These are phyloP conservation scores for Alviniconcha strummeri DNA, from an alignment of 2,888 invertebrate genomes.

Conservation along the genomic window DNA sequence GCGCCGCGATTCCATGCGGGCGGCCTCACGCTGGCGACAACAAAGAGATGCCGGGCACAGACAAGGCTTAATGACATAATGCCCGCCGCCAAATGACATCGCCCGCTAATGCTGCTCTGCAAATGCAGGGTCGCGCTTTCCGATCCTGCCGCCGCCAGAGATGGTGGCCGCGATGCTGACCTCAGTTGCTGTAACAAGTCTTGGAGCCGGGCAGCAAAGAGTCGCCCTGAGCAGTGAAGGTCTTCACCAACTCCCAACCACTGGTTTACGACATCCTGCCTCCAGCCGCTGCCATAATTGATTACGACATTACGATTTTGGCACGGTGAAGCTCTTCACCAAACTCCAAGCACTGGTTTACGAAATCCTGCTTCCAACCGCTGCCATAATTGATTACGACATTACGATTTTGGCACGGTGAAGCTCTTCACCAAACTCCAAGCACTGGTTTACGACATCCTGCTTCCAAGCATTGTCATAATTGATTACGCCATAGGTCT, in stretches of 20 bases:
- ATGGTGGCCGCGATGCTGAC: constrained; percentile 9
- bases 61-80: constrained; percentile 44
- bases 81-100: constrained; percentile 41
- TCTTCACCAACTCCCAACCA: background rate
- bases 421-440: too few species aligned
- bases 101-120: constrained; percentile 39
- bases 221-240: background rate
- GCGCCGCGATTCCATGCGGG: constrained; percentile 12
- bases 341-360: too few species aligned
- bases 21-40: constrained; percentile 15
- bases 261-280: too few species aligned
- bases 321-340: too few species aligned
- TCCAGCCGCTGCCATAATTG: too few species aligned
- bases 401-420: too few species aligned
- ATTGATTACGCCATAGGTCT: too few species aligned
- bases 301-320: too few species aligned
- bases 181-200: constrained; percentile 18
- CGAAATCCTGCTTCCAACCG: too few species aligned
- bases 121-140: constrained; percentile 38
- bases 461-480: too few species aligned
- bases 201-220: background rate
- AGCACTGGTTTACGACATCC: too few species aligned
- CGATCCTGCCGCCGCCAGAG: background rate
- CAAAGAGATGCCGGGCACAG: constrained; percentile 39
- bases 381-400: too few species aligned